A percentile compares a stretch with the other conserved stretches of the same genome.
phyloP scores from a whole-genome alignment of 2,888 invertebrate species.

The Drosophila macrospina region DNA sequence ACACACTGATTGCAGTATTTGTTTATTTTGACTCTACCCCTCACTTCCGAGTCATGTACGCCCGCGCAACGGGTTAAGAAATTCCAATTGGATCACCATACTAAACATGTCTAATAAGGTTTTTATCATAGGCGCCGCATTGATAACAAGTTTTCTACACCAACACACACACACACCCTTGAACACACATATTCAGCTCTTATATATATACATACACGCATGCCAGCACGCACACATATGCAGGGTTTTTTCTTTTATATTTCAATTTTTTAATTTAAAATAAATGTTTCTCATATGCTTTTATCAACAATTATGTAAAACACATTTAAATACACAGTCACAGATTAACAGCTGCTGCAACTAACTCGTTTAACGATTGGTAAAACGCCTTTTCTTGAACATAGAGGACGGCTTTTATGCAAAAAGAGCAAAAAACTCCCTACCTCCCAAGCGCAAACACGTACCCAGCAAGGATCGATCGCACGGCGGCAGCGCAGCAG shows the following conservation, averaged over 20 bases:
- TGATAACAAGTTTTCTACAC: slow-evolving; percentile 77
- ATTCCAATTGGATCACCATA: slow-evolving; percentile 62
- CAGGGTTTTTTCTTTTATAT: slow-evolving; percentile 65
- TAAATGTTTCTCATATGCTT: slow-evolving; percentile 53
- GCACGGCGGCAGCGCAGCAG: slow-evolving; percentile 73
- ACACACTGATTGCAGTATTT: slow-evolving; percentile 39
- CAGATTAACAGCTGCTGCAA: slow-evolving; percentile 62
- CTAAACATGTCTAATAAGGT: slow-evolving; percentile 74
- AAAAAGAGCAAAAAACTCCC: slow-evolving; percentile 68
- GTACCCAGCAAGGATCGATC: slow-evolving; percentile 73
- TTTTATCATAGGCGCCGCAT: slow-evolving; percentile 79
- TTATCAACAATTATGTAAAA: slow-evolving; percentile 49
- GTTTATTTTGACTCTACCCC: slow-evolving; percentile 43
- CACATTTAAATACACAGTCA: slow-evolving; percentile 39
- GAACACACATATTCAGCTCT: slow-evolving; percentile 36
- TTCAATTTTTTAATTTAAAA: slow-evolving; percentile 56
- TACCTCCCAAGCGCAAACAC: slow-evolving; percentile 55
- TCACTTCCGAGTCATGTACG: slow-evolving; percentile 14
- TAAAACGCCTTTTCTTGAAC: slow-evolving; percentile 63
- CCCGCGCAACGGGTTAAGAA: slow-evolving; percentile 39
- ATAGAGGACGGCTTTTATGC: slow-evolving; percentile 72
- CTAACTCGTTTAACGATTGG: slow-evolving; percentile 35
- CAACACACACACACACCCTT: slow-evolving; percentile 44
- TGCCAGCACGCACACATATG: slow-evolving; percentile 63
- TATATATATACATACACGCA: slow-evolving; percentile 57